Evolutionary conservation across 2,888 invertebrate genomes (phyloP).

Genomic region (Trachelus tabidus): DNA sequence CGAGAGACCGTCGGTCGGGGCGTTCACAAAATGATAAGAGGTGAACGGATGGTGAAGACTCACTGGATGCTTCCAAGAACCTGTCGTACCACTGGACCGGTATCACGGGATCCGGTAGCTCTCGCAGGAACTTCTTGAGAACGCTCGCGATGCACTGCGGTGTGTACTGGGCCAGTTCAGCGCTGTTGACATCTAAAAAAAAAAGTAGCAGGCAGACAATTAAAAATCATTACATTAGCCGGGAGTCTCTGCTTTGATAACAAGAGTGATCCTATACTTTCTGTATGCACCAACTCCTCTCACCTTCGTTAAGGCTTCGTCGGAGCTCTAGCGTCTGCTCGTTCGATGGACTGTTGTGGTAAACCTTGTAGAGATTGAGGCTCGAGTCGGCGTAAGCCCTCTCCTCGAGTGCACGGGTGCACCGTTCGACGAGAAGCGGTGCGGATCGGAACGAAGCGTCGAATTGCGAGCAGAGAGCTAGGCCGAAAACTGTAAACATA

Average conservation of each 20-base stretch:
- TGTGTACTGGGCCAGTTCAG: conserved; percentile 68
- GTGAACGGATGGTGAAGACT: conserved; percentile 30
- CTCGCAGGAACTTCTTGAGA: conserved; percentile 78
- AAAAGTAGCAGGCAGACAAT: neutral
- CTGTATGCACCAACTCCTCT: neutral
- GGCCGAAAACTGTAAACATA: conserved; percentile 70
- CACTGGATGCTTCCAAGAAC: conserved; percentile 73
- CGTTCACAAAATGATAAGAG: neutral
- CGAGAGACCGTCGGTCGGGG: neutral
- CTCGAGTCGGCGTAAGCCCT: conserved; percentile 67
- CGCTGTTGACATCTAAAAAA: conserved; percentile 60
- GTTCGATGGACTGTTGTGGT: conserved; percentile 72
- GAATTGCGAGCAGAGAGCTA: conserved; percentile 74
- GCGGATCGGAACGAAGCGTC: conserved; percentile 70
- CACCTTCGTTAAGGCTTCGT: conserved; percentile 68
- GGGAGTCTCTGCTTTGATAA: neutral
- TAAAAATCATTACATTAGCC: neutral
- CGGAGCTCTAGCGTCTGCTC: conserved; percentile 72
- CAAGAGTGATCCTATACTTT: neutral
- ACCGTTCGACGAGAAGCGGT: conserved; percentile 72
- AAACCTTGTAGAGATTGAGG: conserved; percentile 76
- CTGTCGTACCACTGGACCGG: conserved; percentile 79
- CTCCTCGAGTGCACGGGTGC: conserved; percentile 73
- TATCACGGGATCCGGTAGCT: conserved; percentile 81
- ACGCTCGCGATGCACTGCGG: conserved; percentile 71